A percentile compares a stretch with the other conserved stretches of the same genome.
Conservation (phyloP, 53 echinoderm and acorn worm species). For the Glandiceps talaboti region DNA sequence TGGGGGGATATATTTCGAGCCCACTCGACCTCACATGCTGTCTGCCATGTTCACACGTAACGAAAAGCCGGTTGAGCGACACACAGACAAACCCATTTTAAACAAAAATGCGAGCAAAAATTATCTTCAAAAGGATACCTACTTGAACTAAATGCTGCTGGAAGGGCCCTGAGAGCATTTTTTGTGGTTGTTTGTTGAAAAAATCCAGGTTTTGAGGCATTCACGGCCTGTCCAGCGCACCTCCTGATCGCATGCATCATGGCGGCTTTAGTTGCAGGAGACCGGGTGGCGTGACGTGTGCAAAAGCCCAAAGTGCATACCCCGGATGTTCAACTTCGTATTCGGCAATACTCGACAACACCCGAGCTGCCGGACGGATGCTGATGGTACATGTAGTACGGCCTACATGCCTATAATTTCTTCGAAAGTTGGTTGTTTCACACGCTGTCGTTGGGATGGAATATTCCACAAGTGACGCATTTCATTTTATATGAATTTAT, state of each 20-base stretch:
- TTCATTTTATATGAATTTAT: too few relatives aligned
- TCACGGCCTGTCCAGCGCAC: constrained; percentile 32
- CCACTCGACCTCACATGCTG: background rate
- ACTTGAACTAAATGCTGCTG: constrained; percentile 71
- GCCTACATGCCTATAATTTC: too few relatives aligned
- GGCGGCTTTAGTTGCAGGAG: background rate
- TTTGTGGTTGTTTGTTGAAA: constrained; percentile 51
- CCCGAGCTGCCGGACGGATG: too few relatives aligned
- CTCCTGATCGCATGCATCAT: background rate
- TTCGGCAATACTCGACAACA: too few relatives aligned
- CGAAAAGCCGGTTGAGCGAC: background rate
- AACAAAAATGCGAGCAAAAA: background rate
- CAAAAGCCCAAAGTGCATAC: background rate
- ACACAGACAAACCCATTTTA: background rate
- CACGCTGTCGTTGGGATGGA: too few relatives aligned
- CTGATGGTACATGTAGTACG: too few relatives aligned
- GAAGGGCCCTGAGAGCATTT: constrained; percentile 57
- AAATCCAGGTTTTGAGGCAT: constrained; percentile 70
- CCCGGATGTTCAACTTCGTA: background rate
- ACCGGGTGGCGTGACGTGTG: background rate
- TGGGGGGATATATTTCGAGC: background rate
- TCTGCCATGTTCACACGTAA: background rate
- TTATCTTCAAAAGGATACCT: constrained; percentile 15
- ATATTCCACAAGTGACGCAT: too few relatives aligned
- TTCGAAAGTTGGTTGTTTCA: too few relatives aligned